Conservation (phyloP, 1,140 invertebrate species). For the Augochlora pura region DNA sequence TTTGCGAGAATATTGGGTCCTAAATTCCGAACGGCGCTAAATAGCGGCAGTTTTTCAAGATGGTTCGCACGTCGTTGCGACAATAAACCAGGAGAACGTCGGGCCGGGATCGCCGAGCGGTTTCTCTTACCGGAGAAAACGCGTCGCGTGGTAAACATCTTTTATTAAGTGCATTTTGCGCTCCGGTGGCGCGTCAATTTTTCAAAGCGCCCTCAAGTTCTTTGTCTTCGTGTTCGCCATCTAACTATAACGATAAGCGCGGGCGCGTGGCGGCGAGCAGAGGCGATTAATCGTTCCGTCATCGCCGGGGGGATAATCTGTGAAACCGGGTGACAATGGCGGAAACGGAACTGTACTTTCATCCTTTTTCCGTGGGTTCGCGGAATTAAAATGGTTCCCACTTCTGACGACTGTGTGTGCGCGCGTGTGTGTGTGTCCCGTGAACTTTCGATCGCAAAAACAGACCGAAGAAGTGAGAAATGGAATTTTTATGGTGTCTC, state of each 20-base stretch:
- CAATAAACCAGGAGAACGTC: slow-evolving; percentile 49
- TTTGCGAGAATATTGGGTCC: neutral
- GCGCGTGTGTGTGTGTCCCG: slow-evolving; percentile 4
- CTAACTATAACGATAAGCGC: slow-evolving; percentile 61
- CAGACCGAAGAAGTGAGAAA: neutral
- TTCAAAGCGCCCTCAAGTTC: slow-evolving; percentile 64
- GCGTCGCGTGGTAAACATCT: slow-evolving; percentile 66
- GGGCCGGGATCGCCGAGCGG: slow-evolving; percentile 58
- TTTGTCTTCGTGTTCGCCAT: slow-evolving; percentile 67
- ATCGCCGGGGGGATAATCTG: slow-evolving; percentile 48
- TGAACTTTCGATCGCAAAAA: slow-evolving; percentile 22
- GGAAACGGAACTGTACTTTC: slow-evolving; percentile 50
- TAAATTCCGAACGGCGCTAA: neutral
- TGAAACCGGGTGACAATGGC: slow-evolving; percentile 57
- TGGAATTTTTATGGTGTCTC: neutral
- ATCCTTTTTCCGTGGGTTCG: neutral
- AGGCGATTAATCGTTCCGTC: slow-evolving; percentile 66
- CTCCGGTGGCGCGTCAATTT: slow-evolving; percentile 67
- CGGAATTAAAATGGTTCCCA: slow-evolving; percentile 41
- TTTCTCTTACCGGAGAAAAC: slow-evolving; percentile 39
- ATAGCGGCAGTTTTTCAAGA: slow-evolving; percentile 38
- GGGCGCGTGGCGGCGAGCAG: slow-evolving; percentile 45
- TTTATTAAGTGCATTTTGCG: slow-evolving; percentile 68
- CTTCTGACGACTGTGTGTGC: slow-evolving; percentile 14
- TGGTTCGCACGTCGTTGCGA: slow-evolving; percentile 47